phyloP scores from a whole-genome alignment of 2,797 vertebrate genomes.

The Sebastes aleutianus region DNA sequence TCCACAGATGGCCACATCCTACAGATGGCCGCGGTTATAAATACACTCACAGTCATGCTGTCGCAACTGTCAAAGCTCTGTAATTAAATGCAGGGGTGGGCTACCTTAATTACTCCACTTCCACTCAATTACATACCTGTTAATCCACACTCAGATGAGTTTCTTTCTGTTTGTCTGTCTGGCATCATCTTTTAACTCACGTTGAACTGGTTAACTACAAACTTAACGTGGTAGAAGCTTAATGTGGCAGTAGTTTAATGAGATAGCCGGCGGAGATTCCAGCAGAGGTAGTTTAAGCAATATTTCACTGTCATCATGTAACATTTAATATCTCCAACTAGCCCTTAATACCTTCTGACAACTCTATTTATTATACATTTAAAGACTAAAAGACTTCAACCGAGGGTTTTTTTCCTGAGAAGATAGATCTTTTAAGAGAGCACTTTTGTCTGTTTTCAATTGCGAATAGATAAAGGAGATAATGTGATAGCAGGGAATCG shows the following conservation, averaged over 20 bases:
- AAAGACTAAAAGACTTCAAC: constrained; percentile 13
- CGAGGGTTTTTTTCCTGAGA: background rate
- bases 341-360: constrained; percentile 31
- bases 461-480: background rate
- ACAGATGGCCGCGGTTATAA: constrained; percentile 62
- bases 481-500: background rate
- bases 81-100: constrained; percentile 28
- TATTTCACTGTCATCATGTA: constrained; percentile 47
- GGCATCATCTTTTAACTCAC: background rate
- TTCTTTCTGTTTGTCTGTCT: background rate
- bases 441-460: constrained; percentile 24
- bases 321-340: constrained; percentile 48
- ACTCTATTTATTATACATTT: constrained; percentile 51
- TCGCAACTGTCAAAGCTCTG: constrained; percentile 23
- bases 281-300: constrained; percentile 21
- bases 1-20: constrained; percentile 50
- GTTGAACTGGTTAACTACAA: background rate
- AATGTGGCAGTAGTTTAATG: constrained; percentile 38
- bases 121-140: constrained; percentile 27
- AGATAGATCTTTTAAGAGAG: constrained; percentile 22
- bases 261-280: constrained; percentile 23
- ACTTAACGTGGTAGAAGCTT: constrained; percentile 1
- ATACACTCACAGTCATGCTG: constrained; percentile 42
- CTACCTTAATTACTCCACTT: constrained; percentile 34
- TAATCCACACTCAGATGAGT: background rate